Evolutionary conservation across 2,113 vertebrate genomes (phyloP), one percentile per base, ranked within the genome.

Genomic region (Corythaixoides concolor): DNA sequence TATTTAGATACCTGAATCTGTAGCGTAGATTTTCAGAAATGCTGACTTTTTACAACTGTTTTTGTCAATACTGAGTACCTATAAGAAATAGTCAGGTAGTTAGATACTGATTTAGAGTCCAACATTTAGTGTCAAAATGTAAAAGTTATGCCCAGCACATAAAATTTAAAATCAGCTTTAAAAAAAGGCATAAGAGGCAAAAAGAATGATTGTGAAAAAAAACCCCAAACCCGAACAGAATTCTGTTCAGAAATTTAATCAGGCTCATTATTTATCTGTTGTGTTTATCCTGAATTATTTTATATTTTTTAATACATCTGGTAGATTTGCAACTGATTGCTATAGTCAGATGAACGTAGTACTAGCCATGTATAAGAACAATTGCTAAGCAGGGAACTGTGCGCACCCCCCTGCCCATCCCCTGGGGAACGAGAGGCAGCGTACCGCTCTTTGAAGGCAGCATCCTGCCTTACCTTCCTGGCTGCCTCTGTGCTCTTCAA

Each of bases 151-250:
- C 27, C n/a, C 5, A 52, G 11, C 15, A 53, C 3, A 23, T 85
- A 73, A 82, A 27, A 79, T 76, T 79, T 90, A 35, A 85, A 79
- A 76, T 49, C 14, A 52, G 4, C 14, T 86, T 93, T 28, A n/a
- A 66, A 69, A 43, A 91, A 49, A 11, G 1, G 7, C 2, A 1
- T 43, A 32, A 62, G 26, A 60, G 26, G 9, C 20, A 69, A 43
- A 88, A 69, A 0, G 24, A 85, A 86, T 3, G 2, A 39, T 28
- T 67, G 20, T n/a, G n/a, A n/a, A n/a, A n/a, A n/a, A 53, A 85
- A 53, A 30, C 0, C 0, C 19, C 13, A 28, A 56, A 32, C 17
- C 2, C 10, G 27, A 68, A 37, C 6, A 70, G 37, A 80, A 70
- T 55, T 86, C 0, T 81, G 23, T 41, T 69, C 9, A 77, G 50